phyloP scores from a whole-genome alignment of 1,140 invertebrate genomes.

The Nasonia vitripennis region DNA sequence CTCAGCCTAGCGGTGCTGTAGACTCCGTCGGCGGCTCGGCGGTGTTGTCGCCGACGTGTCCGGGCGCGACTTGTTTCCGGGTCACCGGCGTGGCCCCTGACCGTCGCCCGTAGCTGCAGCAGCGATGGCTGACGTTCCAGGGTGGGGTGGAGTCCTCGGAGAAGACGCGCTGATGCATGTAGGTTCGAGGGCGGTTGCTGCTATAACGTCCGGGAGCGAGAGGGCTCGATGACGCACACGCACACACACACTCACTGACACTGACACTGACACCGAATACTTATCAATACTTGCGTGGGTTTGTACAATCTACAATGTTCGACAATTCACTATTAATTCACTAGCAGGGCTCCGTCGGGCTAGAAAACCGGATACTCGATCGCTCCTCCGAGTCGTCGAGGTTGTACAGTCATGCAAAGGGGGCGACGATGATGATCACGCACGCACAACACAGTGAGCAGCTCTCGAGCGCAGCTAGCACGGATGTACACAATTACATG shows the following conservation, averaged over 20 bases:
- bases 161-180: not conserved
- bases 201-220: not conserved
- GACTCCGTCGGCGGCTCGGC: not conserved
- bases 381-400: not conserved
- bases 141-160: not conserved
- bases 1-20: not conserved
- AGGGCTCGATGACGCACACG: not conserved
- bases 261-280: not conserved
- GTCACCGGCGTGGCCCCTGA: not conserved
- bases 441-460: not conserved
- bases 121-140: not conserved
- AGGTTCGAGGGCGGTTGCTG: not conserved
- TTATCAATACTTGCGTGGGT: not conserved
- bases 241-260: not conserved
- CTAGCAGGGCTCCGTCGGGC: not conserved
- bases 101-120: not conserved
- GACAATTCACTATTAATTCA: not conserved
- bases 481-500: conserved; percentile 25
- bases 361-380: not conserved
- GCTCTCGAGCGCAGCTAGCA: not conserved
- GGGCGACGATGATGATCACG: not conserved
- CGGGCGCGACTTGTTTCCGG: not conserved
- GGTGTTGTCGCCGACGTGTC: not conserved
- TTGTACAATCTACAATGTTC: not conserved
- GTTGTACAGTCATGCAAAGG: not conserved